Evolutionary conservation across 2,797 vertebrate genomes (phyloP).

Genomic region (Chelonia mydas): DNA sequence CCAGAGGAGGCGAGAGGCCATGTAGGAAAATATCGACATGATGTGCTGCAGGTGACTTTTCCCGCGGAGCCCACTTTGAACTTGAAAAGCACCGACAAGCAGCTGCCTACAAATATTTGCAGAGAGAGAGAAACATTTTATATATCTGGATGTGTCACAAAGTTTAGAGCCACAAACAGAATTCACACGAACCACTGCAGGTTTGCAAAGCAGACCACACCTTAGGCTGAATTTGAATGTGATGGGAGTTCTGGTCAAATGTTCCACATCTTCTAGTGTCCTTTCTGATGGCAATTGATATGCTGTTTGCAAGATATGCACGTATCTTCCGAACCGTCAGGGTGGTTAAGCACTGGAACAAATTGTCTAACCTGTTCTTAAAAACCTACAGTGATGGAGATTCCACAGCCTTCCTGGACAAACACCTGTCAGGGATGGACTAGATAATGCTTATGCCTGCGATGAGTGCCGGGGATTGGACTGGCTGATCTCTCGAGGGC

Average conservation of each 20-base stretch:
- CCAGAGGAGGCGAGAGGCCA: neutral
- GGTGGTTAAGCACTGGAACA: neutral
- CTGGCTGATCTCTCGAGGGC: neutral
- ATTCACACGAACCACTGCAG: neutral
- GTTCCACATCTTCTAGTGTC: neutral
- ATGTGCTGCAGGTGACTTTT: neutral
- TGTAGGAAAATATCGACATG: neutral
- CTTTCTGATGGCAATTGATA: neutral
- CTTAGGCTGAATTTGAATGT: neutral
- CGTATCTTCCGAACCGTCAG: neutral
- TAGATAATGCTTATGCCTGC: neutral
- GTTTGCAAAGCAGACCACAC: neutral
- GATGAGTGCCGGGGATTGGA: neutral
- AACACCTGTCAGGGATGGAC: neutral
- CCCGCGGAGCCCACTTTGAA: neutral
- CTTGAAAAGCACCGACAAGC: neutral
- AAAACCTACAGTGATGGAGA: too few species aligned
- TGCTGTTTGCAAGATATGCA: neutral
- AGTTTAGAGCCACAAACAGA: neutral
- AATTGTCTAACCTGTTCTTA: neutral
- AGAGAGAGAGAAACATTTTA: neutral
- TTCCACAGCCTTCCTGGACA: neutral
- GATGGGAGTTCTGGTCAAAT: neutral
- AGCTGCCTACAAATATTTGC: neutral
- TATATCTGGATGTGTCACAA: neutral